Conservation (phyloP, 2,113 vertebrate genomes). For the Lethenteron camtschaticum region DNA sequence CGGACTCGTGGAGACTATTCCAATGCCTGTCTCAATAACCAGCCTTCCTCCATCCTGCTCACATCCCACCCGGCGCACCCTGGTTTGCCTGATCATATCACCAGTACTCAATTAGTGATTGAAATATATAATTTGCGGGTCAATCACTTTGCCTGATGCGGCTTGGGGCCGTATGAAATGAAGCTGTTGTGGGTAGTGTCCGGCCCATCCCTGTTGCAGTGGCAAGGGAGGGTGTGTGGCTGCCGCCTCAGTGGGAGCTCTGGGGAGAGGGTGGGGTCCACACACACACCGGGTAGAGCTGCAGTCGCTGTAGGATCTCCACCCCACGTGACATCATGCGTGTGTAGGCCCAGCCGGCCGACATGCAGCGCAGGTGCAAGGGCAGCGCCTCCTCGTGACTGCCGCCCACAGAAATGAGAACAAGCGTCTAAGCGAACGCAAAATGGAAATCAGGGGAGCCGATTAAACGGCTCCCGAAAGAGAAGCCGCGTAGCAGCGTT, state of each 20-base stretch:
- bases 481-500: not conserved
- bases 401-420: not conserved
- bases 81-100: too few species aligned
- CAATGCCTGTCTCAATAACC: too few species aligned
- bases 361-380: conserved; percentile 53
- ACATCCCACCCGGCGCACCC: too few species aligned
- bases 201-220: not conserved
- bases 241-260: not conserved
- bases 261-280: not conserved
- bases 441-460: not conserved
- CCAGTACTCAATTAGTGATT: too few species aligned
- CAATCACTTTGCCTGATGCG: not conserved
- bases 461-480: not conserved
- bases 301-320: conserved; percentile 64
- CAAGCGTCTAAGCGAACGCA: not conserved
- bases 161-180: not conserved
- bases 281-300: conserved; percentile 41
- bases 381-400: conserved; percentile 47
- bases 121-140: too few species aligned
- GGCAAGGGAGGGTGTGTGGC: not conserved
- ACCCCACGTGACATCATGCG: conserved; percentile 53
- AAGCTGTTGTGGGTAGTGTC: not conserved
- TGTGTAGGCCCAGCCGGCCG: conserved; percentile 59
- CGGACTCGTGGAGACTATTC: too few species aligned
- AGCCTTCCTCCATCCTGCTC: too few species aligned